Conservation (phyloP, 2,113 vertebrate species). For the Rhombomys opimus region DNA sequence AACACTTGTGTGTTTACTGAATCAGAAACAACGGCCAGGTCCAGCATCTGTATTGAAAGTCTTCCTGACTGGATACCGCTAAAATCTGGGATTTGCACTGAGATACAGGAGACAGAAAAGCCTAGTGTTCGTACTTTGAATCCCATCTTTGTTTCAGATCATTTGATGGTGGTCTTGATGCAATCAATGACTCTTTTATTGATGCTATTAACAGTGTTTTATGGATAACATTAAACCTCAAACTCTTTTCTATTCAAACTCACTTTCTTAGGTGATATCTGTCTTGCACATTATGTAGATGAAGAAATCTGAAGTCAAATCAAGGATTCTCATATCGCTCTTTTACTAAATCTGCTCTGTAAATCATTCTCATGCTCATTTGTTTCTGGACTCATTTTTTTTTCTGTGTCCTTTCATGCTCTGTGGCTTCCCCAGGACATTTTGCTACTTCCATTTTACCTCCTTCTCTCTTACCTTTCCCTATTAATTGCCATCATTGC, state of each 20-base stretch:
- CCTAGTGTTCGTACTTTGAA: not conserved
- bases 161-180: not conserved
- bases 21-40: not conserved
- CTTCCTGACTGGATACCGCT: not conserved
- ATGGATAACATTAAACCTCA: not conserved
- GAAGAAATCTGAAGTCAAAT: not conserved
- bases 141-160: not conserved
- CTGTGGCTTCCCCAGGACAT: not conserved
- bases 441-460: not conserved
- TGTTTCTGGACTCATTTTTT: not conserved
- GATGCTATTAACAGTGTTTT: not conserved
- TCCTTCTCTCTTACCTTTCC: slow-evolving; percentile 17
- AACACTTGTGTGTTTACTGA: not conserved
- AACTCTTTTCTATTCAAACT: not conserved
- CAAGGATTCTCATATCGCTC: not conserved
- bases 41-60: not conserved
- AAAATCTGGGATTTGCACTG: not conserved
- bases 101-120: not conserved
- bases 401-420: not conserved
- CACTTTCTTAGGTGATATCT: not conserved
- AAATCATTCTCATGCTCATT: not conserved
- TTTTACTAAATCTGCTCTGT: slow-evolving; percentile 25
- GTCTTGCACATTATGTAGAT: not conserved
- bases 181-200: not conserved
- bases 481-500: slow-evolving; percentile 65